A percentile compares a stretch with the other conserved stretches of the same genome.
phyloP scores from a whole-genome alignment of 2,113 vertebrate genomes.

The Eira barbara region DNA sequence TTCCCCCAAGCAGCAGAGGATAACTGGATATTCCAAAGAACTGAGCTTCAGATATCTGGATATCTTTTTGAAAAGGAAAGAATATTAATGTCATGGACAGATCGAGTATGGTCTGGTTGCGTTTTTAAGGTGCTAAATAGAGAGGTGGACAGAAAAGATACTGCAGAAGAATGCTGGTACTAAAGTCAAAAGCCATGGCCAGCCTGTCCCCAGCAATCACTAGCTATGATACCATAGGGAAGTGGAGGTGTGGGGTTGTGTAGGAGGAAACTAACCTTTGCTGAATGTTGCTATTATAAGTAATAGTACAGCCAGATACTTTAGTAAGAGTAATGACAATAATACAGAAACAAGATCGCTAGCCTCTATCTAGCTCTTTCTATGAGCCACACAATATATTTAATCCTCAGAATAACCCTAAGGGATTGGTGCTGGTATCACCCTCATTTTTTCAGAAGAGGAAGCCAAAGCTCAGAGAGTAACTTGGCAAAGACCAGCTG shows the following conservation, averaged over 20 bases:
- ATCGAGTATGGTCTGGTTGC: background rate
- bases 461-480: background rate
- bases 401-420: background rate
- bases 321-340: background rate
- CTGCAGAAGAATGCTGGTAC: background rate
- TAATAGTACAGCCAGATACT: background rate
- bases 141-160: background rate
- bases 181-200: background rate
- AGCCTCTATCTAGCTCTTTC: background rate
- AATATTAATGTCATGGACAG: background rate
- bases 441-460: background rate
- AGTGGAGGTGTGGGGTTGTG: background rate
- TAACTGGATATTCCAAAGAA: background rate
- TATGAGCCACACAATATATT: background rate
- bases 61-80: conserved; percentile 39
- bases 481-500: background rate
- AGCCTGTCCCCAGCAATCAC: background rate
- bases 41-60: background rate
- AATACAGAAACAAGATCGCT: background rate
- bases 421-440: background rate
- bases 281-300: background rate
- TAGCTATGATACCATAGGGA: background rate
- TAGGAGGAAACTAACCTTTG: background rate
- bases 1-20: background rate
- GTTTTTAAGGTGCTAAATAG: background rate